Conservation (phyloP, 1,140 invertebrate genomes). For the Drosophila sechellia region DNA sequence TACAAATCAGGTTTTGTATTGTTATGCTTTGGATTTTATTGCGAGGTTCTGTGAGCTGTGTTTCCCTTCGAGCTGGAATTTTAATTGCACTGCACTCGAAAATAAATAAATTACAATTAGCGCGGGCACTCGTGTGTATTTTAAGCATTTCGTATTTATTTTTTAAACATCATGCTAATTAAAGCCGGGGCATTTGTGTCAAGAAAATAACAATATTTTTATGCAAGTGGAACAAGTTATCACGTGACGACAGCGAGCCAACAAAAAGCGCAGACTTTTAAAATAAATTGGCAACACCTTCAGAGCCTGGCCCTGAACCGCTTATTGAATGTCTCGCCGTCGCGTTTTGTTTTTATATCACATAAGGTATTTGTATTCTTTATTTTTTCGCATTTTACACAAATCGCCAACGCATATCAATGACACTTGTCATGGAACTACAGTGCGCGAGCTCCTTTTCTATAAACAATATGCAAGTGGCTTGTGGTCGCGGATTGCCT, state of each 20-base stretch:
- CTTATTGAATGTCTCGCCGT: slow-evolving; percentile 70
- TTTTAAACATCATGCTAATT: slow-evolving; percentile 47
- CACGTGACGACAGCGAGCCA: slow-evolving; percentile 54
- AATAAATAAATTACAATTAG: slow-evolving; percentile 36
- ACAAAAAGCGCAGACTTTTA: slow-evolving; percentile 59
- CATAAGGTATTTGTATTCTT: slow-evolving; percentile 31
- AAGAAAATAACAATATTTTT: slow-evolving; percentile 53
- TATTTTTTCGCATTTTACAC: slow-evolving; percentile 13
- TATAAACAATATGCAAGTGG: background rate
- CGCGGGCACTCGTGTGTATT: background rate
- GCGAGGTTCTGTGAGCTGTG: slow-evolving; percentile 12
- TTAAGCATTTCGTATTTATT: slow-evolving; percentile 31
- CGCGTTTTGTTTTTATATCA: slow-evolving; percentile 28
- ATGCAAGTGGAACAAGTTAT: slow-evolving; percentile 76
- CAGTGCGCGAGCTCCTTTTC: slow-evolving; percentile 6
- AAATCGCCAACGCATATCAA: slow-evolving; percentile 41
- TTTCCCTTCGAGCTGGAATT: slow-evolving; percentile 17
- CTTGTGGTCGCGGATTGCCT: slow-evolving; percentile 33
- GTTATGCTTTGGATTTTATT: slow-evolving; percentile 10
- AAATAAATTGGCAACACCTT: slow-evolving; percentile 81
- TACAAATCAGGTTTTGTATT: slow-evolving; percentile 29
- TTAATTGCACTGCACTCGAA: slow-evolving; percentile 39
- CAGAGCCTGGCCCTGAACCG: slow-evolving; percentile 71
- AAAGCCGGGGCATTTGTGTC: slow-evolving; percentile 57
- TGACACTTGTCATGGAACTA: slow-evolving; percentile 26